phyloP scores from a whole-genome alignment of 2,888 invertebrate genomes.

The Hoplodrina blanda region DNA sequence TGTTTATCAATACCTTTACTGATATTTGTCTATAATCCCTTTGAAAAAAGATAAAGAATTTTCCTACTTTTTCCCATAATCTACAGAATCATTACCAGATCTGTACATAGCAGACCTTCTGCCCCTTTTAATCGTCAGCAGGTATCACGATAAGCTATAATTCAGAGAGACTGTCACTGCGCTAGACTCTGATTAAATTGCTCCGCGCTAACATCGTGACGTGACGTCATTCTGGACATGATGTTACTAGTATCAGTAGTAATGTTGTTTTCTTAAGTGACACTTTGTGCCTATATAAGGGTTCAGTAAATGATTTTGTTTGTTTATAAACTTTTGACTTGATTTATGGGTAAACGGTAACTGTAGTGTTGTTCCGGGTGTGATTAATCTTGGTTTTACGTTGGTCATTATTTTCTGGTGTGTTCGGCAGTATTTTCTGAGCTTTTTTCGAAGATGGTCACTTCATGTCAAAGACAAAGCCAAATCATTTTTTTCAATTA shows the following conservation, averaged over 20 bases:
- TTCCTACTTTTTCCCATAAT: no score
- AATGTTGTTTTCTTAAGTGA: constrained; percentile 32
- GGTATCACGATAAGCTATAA: constrained; percentile 62
- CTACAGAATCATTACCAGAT: no score
- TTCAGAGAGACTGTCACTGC: constrained; percentile 79
- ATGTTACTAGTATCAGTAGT: constrained; percentile 28
- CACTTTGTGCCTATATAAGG: constrained; percentile 39
- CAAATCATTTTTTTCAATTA: no score
- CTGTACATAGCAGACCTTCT: constrained; percentile 8
- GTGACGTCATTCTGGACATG: constrained; percentile 76
- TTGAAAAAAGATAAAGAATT: no score
- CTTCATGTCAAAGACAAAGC: no score
- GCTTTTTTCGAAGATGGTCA: background rate
- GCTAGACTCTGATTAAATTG: constrained; percentile 78
- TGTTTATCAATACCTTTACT: no score
- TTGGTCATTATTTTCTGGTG: background rate
- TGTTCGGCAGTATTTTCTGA: background rate
- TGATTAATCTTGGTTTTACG: constrained; percentile 1
- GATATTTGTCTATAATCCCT: no score
- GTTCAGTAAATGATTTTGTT: constrained; percentile 31
- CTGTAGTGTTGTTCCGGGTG: background rate
- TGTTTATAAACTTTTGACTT: constrained; percentile 2
- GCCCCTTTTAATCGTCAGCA: background rate
- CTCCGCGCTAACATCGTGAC: constrained; percentile 79
- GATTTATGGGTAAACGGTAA: background rate